Percentiles rank a stretch among this genome's conserved stretches.
Evolutionary conservation across 2,888 invertebrate species (phyloP).

Genomic region (Altica lythri): DNA sequence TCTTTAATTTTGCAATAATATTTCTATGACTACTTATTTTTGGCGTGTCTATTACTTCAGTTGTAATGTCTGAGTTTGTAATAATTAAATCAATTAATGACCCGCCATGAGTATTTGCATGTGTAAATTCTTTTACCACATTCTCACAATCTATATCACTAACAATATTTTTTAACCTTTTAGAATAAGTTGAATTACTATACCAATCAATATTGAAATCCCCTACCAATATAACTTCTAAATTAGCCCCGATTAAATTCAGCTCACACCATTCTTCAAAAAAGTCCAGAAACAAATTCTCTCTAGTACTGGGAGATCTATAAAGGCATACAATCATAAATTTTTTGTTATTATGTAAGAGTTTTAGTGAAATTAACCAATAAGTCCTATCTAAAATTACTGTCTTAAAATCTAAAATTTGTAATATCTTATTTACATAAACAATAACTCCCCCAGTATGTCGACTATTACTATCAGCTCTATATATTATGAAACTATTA

Average conservation of each 20-base stretch:
- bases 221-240: too few species aligned
- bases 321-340: background rate
- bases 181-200: background rate
- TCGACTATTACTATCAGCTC: background rate
- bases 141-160: background rate
- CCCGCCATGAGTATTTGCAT: background rate
- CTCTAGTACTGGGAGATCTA: background rate
- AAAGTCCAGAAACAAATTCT: background rate
- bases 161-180: background rate
- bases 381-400: background rate
- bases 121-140: background rate
- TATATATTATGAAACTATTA: background rate
- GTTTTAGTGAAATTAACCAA: constrained; percentile 2
- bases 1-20: background rate
- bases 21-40: background rate
- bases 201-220: too few species aligned
- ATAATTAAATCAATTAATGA: background rate
- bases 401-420: constrained; percentile 1
- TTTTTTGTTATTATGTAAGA: background rate
- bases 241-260: too few species aligned
- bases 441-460: constrained; percentile 3
- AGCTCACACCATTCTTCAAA: background rate
- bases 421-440: background rate
- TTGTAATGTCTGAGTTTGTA: background rate
- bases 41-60: too few species aligned